Conservation (phyloP, 1,140 invertebrate genomes). For the Oryzaephilus surinamensis region DNA sequence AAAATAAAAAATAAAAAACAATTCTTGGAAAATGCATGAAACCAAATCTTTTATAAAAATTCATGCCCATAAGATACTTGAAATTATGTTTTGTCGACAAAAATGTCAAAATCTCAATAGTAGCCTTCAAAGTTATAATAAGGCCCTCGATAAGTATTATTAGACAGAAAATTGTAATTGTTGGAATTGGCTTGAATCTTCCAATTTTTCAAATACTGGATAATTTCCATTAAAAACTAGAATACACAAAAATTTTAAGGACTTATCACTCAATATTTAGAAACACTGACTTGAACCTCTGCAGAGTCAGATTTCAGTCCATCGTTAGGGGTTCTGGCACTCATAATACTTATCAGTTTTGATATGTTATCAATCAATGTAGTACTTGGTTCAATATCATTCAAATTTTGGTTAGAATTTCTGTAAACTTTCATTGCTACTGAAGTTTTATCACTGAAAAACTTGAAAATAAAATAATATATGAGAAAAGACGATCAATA, state of each 20-base stretch:
- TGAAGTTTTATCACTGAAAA: background rate
- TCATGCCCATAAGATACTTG: constrained; percentile 2
- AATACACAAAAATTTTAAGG: too few species aligned
- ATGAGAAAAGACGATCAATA: background rate
- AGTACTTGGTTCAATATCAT: background rate
- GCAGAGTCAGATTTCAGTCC: background rate
- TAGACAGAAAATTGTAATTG: too few species aligned
- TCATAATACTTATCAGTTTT: background rate
- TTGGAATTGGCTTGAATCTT: too few species aligned
- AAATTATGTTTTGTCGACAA: constrained; percentile 1
- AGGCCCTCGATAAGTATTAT: too few species aligned
- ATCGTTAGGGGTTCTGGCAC: background rate
- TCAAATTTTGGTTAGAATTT: background rate
- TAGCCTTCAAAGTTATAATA: too few species aligned
- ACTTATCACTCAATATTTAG: too few species aligned
- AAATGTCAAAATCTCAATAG: too few species aligned
- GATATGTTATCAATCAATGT: background rate
- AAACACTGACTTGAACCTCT: background rate
- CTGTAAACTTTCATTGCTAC: background rate
- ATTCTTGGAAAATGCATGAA: background rate
- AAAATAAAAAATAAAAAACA: constrained; percentile 1
- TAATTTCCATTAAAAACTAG: too few species aligned
- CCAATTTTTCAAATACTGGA: too few species aligned
- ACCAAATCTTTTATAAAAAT: background rate
- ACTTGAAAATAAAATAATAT: background rate